A percentile compares a stretch with the other conserved stretches of the same genome.
These are phyloP conservation scores for Drosophila robusta DNA, from an alignment of 2,888 invertebrate genomes.

Conservation along the genomic window DNA sequence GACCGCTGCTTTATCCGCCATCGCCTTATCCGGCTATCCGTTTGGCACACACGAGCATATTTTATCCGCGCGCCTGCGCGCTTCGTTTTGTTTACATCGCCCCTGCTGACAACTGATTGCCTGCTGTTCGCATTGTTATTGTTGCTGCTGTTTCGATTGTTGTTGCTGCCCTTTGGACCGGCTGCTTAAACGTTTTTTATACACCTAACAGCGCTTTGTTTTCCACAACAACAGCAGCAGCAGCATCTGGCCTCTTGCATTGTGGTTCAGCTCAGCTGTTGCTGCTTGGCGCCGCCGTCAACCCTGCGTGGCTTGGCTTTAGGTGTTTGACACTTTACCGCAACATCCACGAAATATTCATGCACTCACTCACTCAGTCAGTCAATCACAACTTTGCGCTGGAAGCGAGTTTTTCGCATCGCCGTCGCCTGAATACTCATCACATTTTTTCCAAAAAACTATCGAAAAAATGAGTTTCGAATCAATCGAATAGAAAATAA, in stretches of 20 bases:
- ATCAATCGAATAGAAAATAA: too few relatives aligned
- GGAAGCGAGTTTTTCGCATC: too few relatives aligned
- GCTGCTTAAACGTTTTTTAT: slow-evolving; percentile 50
- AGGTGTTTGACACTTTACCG: slow-evolving; percentile 73
- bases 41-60: slow-evolving; percentile 2
- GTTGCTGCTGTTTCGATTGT: slow-evolving; percentile 22
- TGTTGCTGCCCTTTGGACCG: slow-evolving; percentile 29
- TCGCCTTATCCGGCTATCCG: slow-evolving; percentile 59
- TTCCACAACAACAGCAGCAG: slow-evolving; percentile 12
- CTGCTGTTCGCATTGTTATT: slow-evolving; percentile 19
- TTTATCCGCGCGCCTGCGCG: slow-evolving; percentile 69
- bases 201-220: slow-evolving; percentile 57
- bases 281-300: slow-evolving; percentile 26
- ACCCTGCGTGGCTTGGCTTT: slow-evolving; percentile 11
- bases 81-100: slow-evolving; percentile 63
- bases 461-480: background rate
- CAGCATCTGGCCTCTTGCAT: slow-evolving; percentile 26
- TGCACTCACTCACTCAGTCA: slow-evolving; percentile 17
- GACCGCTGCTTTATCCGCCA: slow-evolving; percentile 44
- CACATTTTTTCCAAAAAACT: background rate
- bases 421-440: slow-evolving; percentile 12
- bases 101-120: slow-evolving; percentile 39
- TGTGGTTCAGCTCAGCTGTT: slow-evolving; percentile 38
- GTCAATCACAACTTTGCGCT: background rate
- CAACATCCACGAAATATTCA: slow-evolving; percentile 37